Base-by-base conservation (phyloP, 2,888 invertebrate genomes). In the Acronicta psi region DNA sequence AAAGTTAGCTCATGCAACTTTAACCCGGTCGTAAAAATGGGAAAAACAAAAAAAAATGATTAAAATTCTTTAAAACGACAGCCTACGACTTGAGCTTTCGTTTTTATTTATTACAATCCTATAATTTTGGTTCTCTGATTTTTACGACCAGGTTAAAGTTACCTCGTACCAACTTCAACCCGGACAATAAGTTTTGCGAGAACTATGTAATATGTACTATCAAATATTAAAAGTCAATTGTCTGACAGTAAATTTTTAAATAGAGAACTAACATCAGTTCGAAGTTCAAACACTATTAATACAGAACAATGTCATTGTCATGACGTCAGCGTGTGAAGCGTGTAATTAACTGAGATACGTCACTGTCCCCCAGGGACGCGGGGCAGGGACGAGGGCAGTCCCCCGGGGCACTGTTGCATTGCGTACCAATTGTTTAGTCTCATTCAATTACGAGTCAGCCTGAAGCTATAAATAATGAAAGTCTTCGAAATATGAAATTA, bases 301-400 rank as follows among this genome's bases (percentile, higher is more conserved):
- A 77, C 64, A 67, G 62, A 67, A 65, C 57, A 54, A 70, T 59
- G 29, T 66, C 66, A 79, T 76, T 77, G 82, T 78, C 64, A 59
- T 69, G 60, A 52, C 47, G 76, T 71, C 62, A 66, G 68, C 75
- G 75, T 77, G 73, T 66, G 64, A 64, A 75, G 70, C 82, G 82
- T 81, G 80, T 82, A 82, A 79, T 79, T 78, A 79, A 78, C 75
- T 80, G 50, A 75, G 66, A 71, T 59, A 68, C 71, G 71, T 14
- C 46, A 38, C 46, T 49, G 29, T 65, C 67, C 59, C 59, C 25
- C 10, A 5, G 29, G 29, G 29, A 29, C 11, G 29, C 17, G 53
- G 59, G 67, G 43, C 42, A 25, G 16, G 66, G 49, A 65, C 64
- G 44, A 51, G 52, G 49, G 42, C 37, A 13, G 34, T 44, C 65